A percentile compares a stretch with the other conserved stretches of the same genome.
Conservation (phyloP, 1,140 invertebrate genomes). For the Drosophila teissieri region DNA sequence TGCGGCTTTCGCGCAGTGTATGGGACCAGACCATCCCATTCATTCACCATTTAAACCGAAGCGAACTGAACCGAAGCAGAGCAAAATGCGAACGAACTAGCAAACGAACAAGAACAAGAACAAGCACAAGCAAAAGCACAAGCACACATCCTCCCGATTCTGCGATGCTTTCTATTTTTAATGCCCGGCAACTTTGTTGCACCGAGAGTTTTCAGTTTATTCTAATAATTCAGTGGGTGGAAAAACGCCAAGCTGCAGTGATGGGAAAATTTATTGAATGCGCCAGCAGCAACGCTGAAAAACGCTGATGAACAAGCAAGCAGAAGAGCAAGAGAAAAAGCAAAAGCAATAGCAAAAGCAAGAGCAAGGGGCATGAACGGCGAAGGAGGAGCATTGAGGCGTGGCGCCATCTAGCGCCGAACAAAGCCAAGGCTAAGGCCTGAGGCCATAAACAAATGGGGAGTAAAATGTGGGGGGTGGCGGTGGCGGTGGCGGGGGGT, state of each 20-base stretch:
- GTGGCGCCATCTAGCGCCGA: constrained; percentile 50
- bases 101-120: neutral
- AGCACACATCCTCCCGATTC: constrained; percentile 20
- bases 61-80: constrained; percentile 20
- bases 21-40: constrained; percentile 28
- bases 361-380: neutral
- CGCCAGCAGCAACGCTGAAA: constrained; percentile 28
- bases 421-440: constrained; percentile 42
- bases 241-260: constrained; percentile 33
- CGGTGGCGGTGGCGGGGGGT: too few species aligned
- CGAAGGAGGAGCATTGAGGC: constrained; percentile 36
- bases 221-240: constrained; percentile 47
- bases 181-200: constrained; percentile 42
- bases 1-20: constrained; percentile 7
- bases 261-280: constrained; percentile 47
- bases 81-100: constrained; percentile 10
- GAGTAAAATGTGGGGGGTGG: neutral
- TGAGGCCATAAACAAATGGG: constrained; percentile 50
- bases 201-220: constrained; percentile 34
- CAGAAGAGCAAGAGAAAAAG: neutral
- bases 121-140: neutral
- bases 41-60: constrained; percentile 40
- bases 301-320: constrained; percentile 18
- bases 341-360: neutral
- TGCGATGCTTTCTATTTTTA: constrained; percentile 43